Conservation (phyloP, 1,140 invertebrate species). For the Caligus rogercresseyi region DNA sequence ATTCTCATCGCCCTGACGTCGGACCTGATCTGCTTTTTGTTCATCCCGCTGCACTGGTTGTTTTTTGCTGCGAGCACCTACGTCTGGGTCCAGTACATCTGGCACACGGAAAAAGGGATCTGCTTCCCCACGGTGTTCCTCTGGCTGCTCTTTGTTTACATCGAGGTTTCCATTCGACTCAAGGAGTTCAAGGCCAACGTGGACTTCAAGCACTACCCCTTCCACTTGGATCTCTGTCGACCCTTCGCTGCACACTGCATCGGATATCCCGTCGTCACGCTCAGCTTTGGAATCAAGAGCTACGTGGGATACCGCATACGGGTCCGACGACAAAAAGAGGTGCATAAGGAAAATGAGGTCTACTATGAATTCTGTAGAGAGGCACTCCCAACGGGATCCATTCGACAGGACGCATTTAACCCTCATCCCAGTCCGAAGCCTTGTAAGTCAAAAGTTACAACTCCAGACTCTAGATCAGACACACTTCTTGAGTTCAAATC, state of each 20-base stretch:
- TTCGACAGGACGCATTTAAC: constrained; percentile 22
- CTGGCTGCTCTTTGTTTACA: constrained; percentile 86
- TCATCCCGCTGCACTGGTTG: constrained; percentile 94
- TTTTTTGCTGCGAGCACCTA: constrained; percentile 96
- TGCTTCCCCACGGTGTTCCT: constrained; percentile 84
- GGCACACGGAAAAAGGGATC: constrained; percentile 89
- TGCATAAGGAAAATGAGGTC: constrained; percentile 87
- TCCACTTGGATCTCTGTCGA: constrained; percentile 80
- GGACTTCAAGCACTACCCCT: constrained; percentile 56
- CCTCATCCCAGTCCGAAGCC: constrained; percentile 23
- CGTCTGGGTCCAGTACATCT: constrained; percentile 96
- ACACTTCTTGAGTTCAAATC: too few species aligned
- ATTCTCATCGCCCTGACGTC: constrained; percentile 93
- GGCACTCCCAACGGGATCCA: constrained; percentile 48
- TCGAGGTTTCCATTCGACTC: constrained; percentile 74
- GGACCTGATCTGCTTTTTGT: constrained; percentile 97
- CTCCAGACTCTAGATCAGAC: too few species aligned
- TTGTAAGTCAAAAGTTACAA: constrained; percentile 21
- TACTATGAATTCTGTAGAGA: constrained; percentile 78
- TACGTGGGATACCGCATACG: constrained; percentile 79
- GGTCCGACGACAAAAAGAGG: constrained; percentile 73
- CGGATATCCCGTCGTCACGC: constrained; percentile 89
- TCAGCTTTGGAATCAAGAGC: constrained; percentile 90
- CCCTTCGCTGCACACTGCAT: constrained; percentile 97
- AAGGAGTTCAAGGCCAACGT: constrained; percentile 38